These are phyloP conservation scores for Brachionus rubens DNA, from an alignment of 1,140 invertebrate species.

Conservation along the genomic window DNA sequence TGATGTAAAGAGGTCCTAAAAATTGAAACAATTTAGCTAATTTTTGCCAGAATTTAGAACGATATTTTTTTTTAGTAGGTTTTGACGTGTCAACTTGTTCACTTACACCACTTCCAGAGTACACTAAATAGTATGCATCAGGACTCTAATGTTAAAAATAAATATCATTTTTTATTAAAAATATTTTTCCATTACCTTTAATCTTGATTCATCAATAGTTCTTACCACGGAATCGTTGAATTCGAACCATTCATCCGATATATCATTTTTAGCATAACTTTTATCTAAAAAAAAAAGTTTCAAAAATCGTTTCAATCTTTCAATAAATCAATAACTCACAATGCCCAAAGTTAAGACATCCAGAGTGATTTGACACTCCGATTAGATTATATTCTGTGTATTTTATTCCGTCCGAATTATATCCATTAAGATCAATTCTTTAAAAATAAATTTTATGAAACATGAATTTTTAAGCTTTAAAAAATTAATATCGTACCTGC, in stretches of 20 bases:
- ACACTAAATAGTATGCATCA: no score
- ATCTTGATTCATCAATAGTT: background rate
- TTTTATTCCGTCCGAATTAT: background rate
- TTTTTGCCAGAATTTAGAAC: no score
- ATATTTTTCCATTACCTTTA: background rate
- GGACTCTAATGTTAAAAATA: no score
- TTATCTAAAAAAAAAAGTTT: background rate
- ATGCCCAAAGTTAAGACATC: background rate
- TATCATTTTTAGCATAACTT: background rate
- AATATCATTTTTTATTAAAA: no score
- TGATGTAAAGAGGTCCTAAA: no score
- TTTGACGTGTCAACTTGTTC: no score
- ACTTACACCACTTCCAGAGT: no score
- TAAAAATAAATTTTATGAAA: background rate
- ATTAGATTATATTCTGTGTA: background rate
- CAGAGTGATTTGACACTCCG: background rate
- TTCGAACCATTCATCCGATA: background rate
- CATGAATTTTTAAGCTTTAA: background rate
- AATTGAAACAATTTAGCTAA: no score
- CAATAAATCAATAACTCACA: background rate
- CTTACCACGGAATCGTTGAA: background rate
- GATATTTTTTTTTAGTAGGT: no score
- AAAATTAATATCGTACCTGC: background rate
- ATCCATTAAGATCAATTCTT: background rate
- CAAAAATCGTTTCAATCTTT: background rate